Evolutionary conservation across 1,140 invertebrate species (phyloP).

Genomic region (Ips nitidus): DNA sequence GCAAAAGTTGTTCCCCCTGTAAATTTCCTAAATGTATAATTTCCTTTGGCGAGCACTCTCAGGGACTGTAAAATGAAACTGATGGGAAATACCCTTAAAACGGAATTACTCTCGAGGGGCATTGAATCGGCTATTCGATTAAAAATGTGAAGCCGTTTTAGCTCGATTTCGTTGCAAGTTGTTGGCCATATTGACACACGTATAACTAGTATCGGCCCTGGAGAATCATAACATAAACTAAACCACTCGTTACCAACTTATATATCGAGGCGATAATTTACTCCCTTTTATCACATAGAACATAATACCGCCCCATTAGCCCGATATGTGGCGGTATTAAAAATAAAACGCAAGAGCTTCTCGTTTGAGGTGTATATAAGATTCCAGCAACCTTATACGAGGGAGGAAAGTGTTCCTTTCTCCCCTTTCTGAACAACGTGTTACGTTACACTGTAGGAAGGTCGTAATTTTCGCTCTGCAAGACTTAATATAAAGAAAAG

Average conservation of each 20-base stretch:
- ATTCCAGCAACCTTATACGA: constrained; percentile 16
- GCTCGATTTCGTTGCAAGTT: not conserved
- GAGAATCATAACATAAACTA: too few relatives aligned
- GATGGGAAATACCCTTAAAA: constrained; percentile 28
- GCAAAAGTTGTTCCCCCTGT: constrained; percentile 1
- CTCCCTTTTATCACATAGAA: constrained; percentile 7
- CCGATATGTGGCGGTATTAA: constrained; percentile 11
- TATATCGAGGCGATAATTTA: constrained; percentile 4
- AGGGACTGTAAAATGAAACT: constrained; percentile 31
- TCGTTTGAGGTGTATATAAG: constrained; percentile 1
- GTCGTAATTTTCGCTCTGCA: constrained; percentile 39
- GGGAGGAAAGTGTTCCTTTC: constrained; percentile 14
- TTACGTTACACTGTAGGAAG: constrained; percentile 39
- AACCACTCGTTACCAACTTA: too few relatives aligned
- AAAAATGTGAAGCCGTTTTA: constrained; percentile 25
- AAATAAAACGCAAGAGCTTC: constrained; percentile 18
- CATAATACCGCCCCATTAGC: constrained; percentile 21
- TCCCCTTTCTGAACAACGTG: constrained; percentile 31
- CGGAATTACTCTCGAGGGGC: constrained; percentile 17
- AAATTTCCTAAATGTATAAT: constrained; percentile 16
- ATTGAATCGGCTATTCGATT: constrained; percentile 22
- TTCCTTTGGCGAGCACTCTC: constrained; percentile 17
- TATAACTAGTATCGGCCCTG: not conserved
- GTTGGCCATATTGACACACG: not conserved
- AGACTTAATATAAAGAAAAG: constrained; percentile 43